phyloP scores from a whole-genome alignment of 1,140 invertebrate genomes.

The Diabrotica undecimpunctata region DNA sequence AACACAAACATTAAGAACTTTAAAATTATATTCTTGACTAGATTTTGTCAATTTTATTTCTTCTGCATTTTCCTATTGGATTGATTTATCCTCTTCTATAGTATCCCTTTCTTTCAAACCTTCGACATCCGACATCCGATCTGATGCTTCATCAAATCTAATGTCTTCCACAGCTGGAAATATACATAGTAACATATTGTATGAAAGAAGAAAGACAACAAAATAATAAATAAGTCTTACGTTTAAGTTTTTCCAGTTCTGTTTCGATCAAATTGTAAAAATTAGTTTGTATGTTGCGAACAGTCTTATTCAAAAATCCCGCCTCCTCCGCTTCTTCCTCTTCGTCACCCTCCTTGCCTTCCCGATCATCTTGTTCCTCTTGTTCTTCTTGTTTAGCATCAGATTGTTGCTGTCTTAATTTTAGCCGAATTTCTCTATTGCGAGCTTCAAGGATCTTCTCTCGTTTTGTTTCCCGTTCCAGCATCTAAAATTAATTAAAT shows the following conservation, averaged over 20 bases:
- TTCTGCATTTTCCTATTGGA: too few species aligned
- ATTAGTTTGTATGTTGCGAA: constrained; percentile 36
- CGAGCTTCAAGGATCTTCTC: constrained; percentile 91
- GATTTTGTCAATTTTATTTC: too few species aligned
- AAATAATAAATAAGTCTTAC: background rate
- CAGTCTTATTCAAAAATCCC: constrained; percentile 29
- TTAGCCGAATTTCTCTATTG: constrained; percentile 73
- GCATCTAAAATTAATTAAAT: constrained; percentile 55
- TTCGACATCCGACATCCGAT: too few species aligned
- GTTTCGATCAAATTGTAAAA: constrained; percentile 39
- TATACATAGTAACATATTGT: too few species aligned
- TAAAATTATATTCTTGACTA: too few species aligned
- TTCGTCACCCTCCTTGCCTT: constrained; percentile 23
- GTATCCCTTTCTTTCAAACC: too few species aligned
- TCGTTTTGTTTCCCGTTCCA: constrained; percentile 85
- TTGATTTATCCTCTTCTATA: too few species aligned
- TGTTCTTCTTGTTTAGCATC: constrained; percentile 23
- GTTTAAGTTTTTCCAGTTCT: constrained; percentile 6
- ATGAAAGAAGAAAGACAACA: constrained; percentile 17
- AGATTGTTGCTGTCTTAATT: constrained; percentile 42
- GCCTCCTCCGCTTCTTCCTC: constrained; percentile 21
- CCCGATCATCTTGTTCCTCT: constrained; percentile 26
- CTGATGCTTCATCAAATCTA: too few species aligned
- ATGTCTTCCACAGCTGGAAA: too few species aligned
- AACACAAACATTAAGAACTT: too few species aligned